Evolutionary conservation across 2,797 vertebrate species (phyloP).

Genomic region (Enteromius fasciolatus): DNA sequence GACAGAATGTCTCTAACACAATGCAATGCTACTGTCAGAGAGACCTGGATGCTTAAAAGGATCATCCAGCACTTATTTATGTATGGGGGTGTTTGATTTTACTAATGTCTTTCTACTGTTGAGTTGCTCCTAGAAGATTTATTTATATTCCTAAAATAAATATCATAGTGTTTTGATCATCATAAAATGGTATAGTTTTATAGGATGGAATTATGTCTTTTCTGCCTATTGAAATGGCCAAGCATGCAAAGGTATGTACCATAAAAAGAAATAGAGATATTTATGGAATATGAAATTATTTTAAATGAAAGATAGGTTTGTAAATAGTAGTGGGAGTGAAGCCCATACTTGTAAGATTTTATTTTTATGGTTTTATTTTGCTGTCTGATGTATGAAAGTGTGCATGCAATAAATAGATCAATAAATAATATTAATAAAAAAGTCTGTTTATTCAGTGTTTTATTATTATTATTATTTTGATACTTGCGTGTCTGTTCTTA

Average conservation of each 20-base stretch:
- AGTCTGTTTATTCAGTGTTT: conserved; percentile 75
- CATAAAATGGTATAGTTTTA: conserved; percentile 70
- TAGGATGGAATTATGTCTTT: conserved; percentile 65
- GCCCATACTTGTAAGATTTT: conserved; percentile 69
- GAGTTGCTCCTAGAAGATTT: conserved; percentile 81
- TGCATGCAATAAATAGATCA: conserved; percentile 79
- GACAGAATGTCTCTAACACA: conserved; percentile 80
- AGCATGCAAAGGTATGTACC: conserved; percentile 84
- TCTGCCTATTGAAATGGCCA: conserved; percentile 76
- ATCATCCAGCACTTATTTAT: conserved; percentile 79
- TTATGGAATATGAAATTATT: conserved; percentile 73
- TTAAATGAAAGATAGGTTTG: conserved; percentile 71
- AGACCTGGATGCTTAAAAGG: conserved; percentile 78
- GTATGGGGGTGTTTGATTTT: conserved; percentile 62
- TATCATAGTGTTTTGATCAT: conserved; percentile 67
- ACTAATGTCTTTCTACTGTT: conserved; percentile 85
- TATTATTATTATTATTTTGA: conserved; percentile 75
- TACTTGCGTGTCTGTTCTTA: conserved; percentile 57
- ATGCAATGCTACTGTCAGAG: conserved; percentile 87
- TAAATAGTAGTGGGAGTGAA: conserved; percentile 77
- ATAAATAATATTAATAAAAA: conserved; percentile 55
- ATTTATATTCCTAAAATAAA: conserved; percentile 76
- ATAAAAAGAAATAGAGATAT: conserved; percentile 77
- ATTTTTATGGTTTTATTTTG: conserved; percentile 72
- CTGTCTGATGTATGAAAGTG: conserved; percentile 67